Conservation (phyloP, 2,797 vertebrate species). For the Muscicapa striata region DNA sequence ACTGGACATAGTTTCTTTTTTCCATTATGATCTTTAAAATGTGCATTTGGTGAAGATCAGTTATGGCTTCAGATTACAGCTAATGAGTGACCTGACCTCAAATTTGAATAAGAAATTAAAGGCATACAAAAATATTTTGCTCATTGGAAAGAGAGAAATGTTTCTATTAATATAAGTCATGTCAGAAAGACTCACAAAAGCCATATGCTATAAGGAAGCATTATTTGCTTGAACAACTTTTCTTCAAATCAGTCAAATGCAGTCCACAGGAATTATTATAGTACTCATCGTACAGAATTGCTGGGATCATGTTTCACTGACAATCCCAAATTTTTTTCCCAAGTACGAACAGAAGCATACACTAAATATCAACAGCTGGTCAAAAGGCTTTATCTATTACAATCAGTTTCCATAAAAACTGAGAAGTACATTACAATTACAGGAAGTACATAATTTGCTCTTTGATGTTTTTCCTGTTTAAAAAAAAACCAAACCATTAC, state of each 20-base stretch:
- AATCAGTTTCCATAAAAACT: constrained; percentile 79
- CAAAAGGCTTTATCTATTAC: constrained; percentile 78
- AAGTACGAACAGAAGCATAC: constrained; percentile 72
- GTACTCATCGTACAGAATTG: constrained; percentile 57
- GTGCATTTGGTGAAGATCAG: constrained; percentile 80
- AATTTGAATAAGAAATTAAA: constrained; percentile 72
- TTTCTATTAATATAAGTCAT: constrained; percentile 68
- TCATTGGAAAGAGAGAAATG: constrained; percentile 69
- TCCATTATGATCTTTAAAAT: constrained; percentile 59
- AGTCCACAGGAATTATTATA: constrained; percentile 52
- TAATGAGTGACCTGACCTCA: constrained; percentile 70
- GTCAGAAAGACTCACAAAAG: constrained; percentile 70
- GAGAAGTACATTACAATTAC: constrained; percentile 76
- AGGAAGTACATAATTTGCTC: constrained; percentile 89
- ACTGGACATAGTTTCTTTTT: constrained; percentile 24
- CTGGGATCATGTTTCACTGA: constrained; percentile 62
- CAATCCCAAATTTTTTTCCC: constrained; percentile 43
- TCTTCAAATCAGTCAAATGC: constrained; percentile 53
- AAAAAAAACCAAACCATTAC: constrained; percentile 91
- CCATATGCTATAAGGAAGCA: constrained; percentile 59
- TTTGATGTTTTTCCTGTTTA: constrained; percentile 86
- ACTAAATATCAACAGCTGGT: constrained; percentile 73
- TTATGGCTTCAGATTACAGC: constrained; percentile 80
- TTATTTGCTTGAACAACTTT: constrained; percentile 38
- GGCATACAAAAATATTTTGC: constrained; percentile 80